phyloP scores from a whole-genome alignment of 2,113 vertebrate species.

The Pelvicachromis taeniatus region DNA sequence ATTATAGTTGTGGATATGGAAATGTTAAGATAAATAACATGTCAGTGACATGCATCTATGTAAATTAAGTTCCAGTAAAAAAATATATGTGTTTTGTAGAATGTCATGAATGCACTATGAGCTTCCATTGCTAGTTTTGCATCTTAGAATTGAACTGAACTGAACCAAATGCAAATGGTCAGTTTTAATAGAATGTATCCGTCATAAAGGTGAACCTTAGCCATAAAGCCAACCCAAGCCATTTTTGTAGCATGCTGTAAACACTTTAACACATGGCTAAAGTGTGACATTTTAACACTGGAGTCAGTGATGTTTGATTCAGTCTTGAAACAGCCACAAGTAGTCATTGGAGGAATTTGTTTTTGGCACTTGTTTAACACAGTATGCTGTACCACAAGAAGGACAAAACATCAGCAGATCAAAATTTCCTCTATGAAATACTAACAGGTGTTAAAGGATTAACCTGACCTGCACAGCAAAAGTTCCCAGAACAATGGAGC shows the following conservation, averaged over 20 bases:
- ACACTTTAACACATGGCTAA: not conserved
- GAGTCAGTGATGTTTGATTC: not conserved
- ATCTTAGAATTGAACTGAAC: not conserved
- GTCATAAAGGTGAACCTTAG: not conserved
- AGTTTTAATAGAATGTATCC: not conserved
- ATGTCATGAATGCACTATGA: not conserved
- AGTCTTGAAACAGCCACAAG: not conserved
- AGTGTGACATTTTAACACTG: not conserved
- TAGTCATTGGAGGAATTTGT: not conserved
- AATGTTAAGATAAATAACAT: not conserved
- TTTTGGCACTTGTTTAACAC: not conserved
- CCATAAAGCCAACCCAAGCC: not conserved
- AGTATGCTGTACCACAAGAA: not conserved
- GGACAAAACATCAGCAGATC: not conserved
- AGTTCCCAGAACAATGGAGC: constrained; percentile 80
- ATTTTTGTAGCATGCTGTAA: not conserved
- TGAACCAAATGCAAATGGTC: not conserved
- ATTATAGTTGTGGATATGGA: not conserved
- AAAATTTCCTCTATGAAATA: not conserved
- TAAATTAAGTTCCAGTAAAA: not conserved
- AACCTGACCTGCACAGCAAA: constrained; percentile 74
- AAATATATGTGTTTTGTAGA: not conserved
- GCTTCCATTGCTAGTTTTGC: not conserved
- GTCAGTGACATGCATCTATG: not conserved
- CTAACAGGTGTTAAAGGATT: not conserved